Conservation (phyloP, 2,888 invertebrate genomes). For the Ectobius pallidus region DNA sequence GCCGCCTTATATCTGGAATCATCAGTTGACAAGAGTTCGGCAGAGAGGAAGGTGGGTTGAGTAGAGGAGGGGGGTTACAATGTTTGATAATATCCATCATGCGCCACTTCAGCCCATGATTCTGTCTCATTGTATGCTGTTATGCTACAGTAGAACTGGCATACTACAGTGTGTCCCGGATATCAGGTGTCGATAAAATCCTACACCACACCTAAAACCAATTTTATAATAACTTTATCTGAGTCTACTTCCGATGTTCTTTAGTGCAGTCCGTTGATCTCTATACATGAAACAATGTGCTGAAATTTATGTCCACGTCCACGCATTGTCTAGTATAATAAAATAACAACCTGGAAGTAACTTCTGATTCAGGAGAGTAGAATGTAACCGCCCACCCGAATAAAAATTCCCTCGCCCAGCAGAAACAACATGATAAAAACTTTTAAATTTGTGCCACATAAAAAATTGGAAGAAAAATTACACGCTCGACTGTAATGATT, state of each 20-base stretch:
- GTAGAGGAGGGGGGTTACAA: conserved; percentile 5
- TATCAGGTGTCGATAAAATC: conserved; percentile 3
- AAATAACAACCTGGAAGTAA: conserved; percentile 1
- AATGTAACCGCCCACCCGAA: no score
- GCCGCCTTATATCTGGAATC: conserved; percentile 32
- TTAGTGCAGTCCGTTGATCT: background rate
- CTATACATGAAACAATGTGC: no score
- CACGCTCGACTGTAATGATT: no score
- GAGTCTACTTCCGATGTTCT: background rate
- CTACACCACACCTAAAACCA: background rate
- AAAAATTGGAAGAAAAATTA: no score
- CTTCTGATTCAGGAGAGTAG: no score
- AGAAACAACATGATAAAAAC: no score
- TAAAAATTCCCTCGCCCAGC: no score
- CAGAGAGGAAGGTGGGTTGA: no score
- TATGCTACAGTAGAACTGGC: conserved; percentile 2
- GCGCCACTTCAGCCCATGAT: conserved; percentile 26
- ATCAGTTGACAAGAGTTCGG: no score
- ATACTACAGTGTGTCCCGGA: conserved; percentile 1
- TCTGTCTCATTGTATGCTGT: conserved; percentile 6
- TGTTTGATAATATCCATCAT: conserved; percentile 35
- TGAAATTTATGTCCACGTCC: no score
- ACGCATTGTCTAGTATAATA: background rate
- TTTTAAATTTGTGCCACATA: no score
- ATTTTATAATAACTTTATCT: conserved; percentile 14